These are phyloP conservation scores for Phylloscopus whistleri DNA, from an alignment of 2,113 vertebrate genomes.

Conservation along the genomic window DNA sequence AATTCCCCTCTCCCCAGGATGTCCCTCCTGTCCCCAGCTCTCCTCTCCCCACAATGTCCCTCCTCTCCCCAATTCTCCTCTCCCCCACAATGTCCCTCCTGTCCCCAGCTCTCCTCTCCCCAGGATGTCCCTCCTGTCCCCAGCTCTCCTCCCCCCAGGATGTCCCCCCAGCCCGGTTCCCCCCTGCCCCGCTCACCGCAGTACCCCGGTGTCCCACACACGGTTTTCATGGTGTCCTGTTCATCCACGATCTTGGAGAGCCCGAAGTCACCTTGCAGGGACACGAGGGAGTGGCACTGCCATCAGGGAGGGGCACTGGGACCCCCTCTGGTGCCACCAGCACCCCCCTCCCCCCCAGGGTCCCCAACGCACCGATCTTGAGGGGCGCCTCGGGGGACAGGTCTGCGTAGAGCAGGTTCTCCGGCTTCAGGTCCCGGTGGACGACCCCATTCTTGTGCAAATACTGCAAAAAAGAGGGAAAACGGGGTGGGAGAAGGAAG, in stretches of 20 bases:
- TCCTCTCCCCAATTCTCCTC: too few relatives aligned
- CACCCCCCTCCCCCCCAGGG: neutral
- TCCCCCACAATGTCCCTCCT: too few relatives aligned
- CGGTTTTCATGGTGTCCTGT: constrained; percentile 88
- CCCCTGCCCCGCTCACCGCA: constrained; percentile 76
- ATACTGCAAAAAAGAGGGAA: constrained; percentile 60
- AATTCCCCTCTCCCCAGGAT: too few relatives aligned
- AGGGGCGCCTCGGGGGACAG: constrained; percentile 79
- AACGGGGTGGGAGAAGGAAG: accelerated
- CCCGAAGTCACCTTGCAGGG: constrained; percentile 81
- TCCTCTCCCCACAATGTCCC: too few relatives aligned
- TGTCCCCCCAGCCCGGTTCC: too few relatives aligned
- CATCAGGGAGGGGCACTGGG: neutral
- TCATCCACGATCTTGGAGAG: constrained; percentile 89
- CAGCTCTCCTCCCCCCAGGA: accelerated
- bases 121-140: neutral
- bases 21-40: neutral
- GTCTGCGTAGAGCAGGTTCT: constrained; percentile 87
- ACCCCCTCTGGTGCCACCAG: accelerated
- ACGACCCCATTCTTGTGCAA: constrained; percentile 79
- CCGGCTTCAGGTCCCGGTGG: constrained; percentile 85
- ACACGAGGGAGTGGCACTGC: neutral
- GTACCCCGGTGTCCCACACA: constrained; percentile 88
- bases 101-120: too few relatives aligned
- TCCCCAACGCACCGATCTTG: constrained; percentile 78